Evolutionary conservation across 2,113 vertebrate species (phyloP), one percentile per base, ranked within the genome.

Genomic region (Crotalus tigris): DNA sequence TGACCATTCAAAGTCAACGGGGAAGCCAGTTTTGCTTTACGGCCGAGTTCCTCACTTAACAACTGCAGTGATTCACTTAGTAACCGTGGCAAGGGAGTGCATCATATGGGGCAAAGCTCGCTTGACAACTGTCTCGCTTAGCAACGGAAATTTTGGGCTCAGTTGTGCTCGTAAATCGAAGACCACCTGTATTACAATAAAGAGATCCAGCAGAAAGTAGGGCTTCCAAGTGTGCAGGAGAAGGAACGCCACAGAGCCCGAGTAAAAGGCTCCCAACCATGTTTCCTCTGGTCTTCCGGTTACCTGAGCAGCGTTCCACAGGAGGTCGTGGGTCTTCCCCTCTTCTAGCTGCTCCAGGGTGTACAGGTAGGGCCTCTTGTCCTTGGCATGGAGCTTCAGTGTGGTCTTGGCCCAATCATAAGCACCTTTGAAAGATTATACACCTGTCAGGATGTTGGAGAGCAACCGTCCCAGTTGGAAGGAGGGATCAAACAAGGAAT

Each of bases 261-360:
- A 59, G 5, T 39, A 39, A 49, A 49, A 13, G 10, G 54, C 12
- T 46, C 26, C 49, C 3, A 17, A 8, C 8, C 44, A 8, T 3
- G 57, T 3, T 61, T 39, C 88, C 19, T 24, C 57, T 24, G 3
- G 49, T 6, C 12, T 4, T 21, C 1, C 0, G 49, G 1, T 2
- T 95, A 98, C 98, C 98, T 99, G 98, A 64, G 98, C 98, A 33
- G 96, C 98, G 0, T 99, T 99, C 98, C 98, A 99, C 13, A 99
- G 97, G 0, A 97, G 97, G 92, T 99, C 98, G 0, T 98, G 98
- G 0, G 99, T 99, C 81, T 97, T 95, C 1, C 97, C 97, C 49
- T 97, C 95, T 95, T 98, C 98, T 94, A 99, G 97, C 93, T 99
- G 96, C 92, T 98, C 94, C 5, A 97, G 95, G 0, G 96, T 94